Evolutionary conservation across 1,140 invertebrate genomes (phyloP).

Genomic region (Cephus cinctus): DNA sequence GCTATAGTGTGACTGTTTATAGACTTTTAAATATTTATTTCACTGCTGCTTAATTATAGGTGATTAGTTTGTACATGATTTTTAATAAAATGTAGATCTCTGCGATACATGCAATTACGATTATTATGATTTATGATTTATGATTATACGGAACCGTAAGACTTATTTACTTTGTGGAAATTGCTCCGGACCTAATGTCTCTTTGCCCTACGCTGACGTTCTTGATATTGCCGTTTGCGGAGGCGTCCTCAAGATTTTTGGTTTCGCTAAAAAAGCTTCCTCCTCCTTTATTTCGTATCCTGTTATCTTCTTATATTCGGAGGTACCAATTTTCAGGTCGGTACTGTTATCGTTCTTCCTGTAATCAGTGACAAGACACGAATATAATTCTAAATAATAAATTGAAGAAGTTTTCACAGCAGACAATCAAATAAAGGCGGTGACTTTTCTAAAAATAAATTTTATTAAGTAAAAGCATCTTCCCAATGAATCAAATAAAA

Average conservation of each 20-base stretch:
- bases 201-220: neutral
- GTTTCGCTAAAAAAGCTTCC: conserved; percentile 39
- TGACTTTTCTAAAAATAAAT: too few species aligned
- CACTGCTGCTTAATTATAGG: conserved; percentile 1
- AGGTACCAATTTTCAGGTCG: too few species aligned
- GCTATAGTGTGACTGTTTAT: neutral
- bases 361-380: too few species aligned
- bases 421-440: too few species aligned
- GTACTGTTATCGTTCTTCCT: too few species aligned
- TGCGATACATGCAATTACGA: too few species aligned
- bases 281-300: too few species aligned
- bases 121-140: neutral
- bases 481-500: too few species aligned
- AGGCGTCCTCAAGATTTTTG: conserved; percentile 39
- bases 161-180: conserved; percentile 4
- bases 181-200: neutral
- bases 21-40: conserved; percentile 20
- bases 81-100: conserved; percentile 7
- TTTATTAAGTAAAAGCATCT: too few species aligned
- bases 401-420: too few species aligned
- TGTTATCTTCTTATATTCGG: too few species aligned
- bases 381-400: too few species aligned
- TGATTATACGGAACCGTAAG: neutral
- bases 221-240: conserved; percentile 16
- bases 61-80: conserved; percentile 10